Evolutionary conservation across 2,113 vertebrate species (phyloP).

Genomic region (Hemichromis elongatus): DNA sequence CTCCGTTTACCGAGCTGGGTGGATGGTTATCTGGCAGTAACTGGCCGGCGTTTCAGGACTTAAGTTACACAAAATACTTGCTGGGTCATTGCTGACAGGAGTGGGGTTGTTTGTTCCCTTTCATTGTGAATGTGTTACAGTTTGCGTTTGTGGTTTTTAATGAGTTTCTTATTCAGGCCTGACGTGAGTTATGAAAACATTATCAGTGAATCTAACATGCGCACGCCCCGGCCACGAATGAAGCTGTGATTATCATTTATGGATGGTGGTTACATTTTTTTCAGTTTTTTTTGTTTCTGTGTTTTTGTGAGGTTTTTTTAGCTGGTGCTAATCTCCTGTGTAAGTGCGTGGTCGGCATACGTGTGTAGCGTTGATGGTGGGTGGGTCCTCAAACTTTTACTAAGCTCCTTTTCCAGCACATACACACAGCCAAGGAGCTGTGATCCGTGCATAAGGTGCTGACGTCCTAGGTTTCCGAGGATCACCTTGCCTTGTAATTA

Average conservation of each 20-base stretch:
- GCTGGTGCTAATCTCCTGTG: conserved; percentile 43
- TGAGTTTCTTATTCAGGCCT: conserved; percentile 12
- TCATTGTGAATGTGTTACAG: conserved; percentile 6
- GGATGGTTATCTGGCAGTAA: conserved; percentile 71
- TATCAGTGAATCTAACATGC: conserved; percentile 24
- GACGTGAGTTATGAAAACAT: conserved; percentile 17
- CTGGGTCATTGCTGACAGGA: conserved; percentile 46
- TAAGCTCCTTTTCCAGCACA: background rate
- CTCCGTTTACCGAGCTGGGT: conserved; percentile 72
- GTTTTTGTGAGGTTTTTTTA: background rate
- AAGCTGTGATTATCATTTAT: conserved; percentile 55
- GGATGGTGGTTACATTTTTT: conserved; percentile 34
- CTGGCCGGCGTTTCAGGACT: conserved; percentile 55
- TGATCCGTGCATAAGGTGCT: conserved; percentile 70
- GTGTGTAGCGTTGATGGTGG: background rate
- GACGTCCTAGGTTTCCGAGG: conserved; percentile 75
- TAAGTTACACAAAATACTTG: conserved; percentile 62
- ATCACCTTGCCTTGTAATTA: conserved; percentile 85
- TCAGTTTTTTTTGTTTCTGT: background rate
- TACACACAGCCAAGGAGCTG: conserved; percentile 42
- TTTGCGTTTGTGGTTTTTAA: conserved; percentile 42
- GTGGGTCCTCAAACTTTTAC: background rate
- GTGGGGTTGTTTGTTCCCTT: conserved; percentile 44
- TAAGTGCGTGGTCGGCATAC: background rate
- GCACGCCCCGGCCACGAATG: background rate